These are phyloP conservation scores for Chloropsis hardwickii DNA, from an alignment of 2,113 vertebrate genomes.

Conservation along the genomic window DNA sequence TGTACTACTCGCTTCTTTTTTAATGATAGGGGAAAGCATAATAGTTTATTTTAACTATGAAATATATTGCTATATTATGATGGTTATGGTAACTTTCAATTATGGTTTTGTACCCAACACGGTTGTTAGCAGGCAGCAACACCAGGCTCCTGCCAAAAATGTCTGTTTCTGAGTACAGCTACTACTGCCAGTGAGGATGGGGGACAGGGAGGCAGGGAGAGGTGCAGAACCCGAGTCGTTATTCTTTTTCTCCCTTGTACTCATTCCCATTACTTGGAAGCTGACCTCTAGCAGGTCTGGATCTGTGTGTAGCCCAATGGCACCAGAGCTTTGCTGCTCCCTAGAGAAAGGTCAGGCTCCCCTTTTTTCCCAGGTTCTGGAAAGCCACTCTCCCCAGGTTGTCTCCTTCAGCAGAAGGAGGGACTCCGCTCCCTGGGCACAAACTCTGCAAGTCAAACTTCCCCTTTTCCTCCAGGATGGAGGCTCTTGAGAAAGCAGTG, in stretches of 20 bases:
- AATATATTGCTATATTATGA: conserved; percentile 80
- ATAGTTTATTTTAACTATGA: conserved; percentile 81
- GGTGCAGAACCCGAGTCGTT: background rate
- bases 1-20: conserved; percentile 71
- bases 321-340: background rate
- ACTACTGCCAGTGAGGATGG: background rate
- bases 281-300: background rate
- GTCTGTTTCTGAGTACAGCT: conserved; percentile 74
- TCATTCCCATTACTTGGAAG: background rate
- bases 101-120: conserved; percentile 65
- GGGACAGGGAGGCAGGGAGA: background rate
- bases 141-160: conserved; percentile 30
- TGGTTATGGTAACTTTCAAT: conserved; percentile 73
- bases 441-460: background rate
- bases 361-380: background rate
- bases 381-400: conserved; percentile 31
- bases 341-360: background rate
- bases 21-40: conserved; percentile 74
- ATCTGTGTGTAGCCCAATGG: rapidly evolving
- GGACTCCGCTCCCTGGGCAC: background rate
- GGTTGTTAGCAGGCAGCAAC: background rate
- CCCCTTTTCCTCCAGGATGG: background rate
- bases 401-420: background rate
- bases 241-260: background rate
- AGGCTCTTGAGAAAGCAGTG: background rate